Evolutionary conservation across 2,888 invertebrate species (phyloP), one percentile per base, ranked within the genome.

Genomic region (Lucinisca nassula): DNA sequence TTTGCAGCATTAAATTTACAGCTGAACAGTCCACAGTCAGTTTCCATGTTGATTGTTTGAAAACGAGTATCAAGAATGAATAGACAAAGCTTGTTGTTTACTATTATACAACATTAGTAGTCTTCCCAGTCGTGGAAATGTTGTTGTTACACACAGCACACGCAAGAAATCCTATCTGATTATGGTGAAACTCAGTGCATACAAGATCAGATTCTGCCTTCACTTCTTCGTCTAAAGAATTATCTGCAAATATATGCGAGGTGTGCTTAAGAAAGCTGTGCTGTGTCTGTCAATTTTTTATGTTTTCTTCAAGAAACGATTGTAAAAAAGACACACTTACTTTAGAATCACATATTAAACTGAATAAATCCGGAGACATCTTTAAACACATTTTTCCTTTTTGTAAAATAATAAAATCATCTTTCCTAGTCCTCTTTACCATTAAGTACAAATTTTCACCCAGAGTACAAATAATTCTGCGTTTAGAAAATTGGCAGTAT

Each of bases 81-180:
- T 55, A 17, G 4, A 8, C 8, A 4, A 55, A 21, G 17, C 45
- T 12, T 45, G 8, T 45, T 45, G 8, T 45, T 45, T 45, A 12
- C 17, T 45, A 45, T 45, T 45, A 12, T 45, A n/a, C 17, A 17
- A 17, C 45, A 14, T 55, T 55, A 55, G 55, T n/a, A 55, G 55
- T 55, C 55, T 17, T 21, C 21, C 55, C 55, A 49, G 40, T 72
- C 32, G n/a, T 70, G 32, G 45, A 49, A 35, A n/a, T 70, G 49
- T 70, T 70, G 12, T 67, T 67, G 51, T 79, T 79, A 37, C 79
- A 70, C 8, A 45, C 35, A 32, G 70, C n/a, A 49, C 79, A 72
- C 37, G 14, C 24, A 30, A 79, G 40, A 45, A 10, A 79, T 30
- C 51, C 79, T 30, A 79, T 45, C n/a, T 79, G 79, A 45, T 79